phyloP scores from a whole-genome alignment of 2,888 invertebrate species.

The Tuta absoluta region DNA sequence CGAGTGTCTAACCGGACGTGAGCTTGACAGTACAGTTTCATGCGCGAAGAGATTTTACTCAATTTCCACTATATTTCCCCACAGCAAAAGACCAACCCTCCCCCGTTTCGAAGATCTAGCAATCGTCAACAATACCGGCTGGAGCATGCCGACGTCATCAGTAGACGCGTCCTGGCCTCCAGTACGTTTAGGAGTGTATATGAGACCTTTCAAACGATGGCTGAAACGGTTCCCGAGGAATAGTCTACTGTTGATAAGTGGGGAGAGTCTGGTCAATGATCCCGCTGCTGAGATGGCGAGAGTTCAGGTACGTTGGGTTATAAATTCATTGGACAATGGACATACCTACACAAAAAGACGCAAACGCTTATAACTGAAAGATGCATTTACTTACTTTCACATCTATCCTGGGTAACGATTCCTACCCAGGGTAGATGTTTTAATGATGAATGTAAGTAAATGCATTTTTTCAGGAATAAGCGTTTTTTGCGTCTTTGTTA shows the following conservation, averaged over 20 bases:
- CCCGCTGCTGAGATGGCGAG: conserved; percentile 92
- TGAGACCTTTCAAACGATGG: conserved; percentile 91
- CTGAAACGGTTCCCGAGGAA: conserved; percentile 89
- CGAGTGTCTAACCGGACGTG: too few relatives aligned
- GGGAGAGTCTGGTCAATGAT: conserved; percentile 91
- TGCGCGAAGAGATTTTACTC: too few relatives aligned
- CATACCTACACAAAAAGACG: too few relatives aligned
- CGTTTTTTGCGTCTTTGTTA: too few relatives aligned
- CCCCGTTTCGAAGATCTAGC: conserved; percentile 90
- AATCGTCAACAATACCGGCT: conserved; percentile 85
- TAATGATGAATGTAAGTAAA: too few relatives aligned
- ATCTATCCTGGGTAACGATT: too few relatives aligned
- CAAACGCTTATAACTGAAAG: too few relatives aligned
- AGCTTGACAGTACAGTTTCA: too few relatives aligned
- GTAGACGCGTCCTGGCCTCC: conserved; percentile 92
- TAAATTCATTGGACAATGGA: too few relatives aligned
- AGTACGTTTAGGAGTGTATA: conserved; percentile 90
- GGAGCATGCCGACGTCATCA: conserved; percentile 63
- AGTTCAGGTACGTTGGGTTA: conserved; percentile 86
- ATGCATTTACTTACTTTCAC: too few relatives aligned
- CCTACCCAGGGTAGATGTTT: too few relatives aligned
- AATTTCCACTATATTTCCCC: neutral
- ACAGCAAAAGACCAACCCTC: conserved; percentile 86
- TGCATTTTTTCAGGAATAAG: too few relatives aligned
- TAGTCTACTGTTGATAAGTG: conserved; percentile 92